Evolutionary conservation across 2,113 vertebrate genomes (phyloP).

Genomic region (Eclectus roratus): DNA sequence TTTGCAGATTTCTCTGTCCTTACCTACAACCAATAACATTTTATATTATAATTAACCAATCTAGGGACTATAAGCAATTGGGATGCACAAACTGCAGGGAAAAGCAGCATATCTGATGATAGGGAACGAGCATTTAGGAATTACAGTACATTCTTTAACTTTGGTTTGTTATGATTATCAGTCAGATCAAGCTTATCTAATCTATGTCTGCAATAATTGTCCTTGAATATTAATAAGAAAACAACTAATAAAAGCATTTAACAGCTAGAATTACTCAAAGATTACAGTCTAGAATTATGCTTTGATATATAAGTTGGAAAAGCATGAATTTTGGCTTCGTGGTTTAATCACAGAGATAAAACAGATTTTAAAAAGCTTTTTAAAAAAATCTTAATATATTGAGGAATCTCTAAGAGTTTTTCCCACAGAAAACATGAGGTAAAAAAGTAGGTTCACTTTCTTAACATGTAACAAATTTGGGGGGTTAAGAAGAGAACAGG

Average conservation of each 20-base stretch:
- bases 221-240: background rate
- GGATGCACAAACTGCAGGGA: background rate
- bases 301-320: background rate
- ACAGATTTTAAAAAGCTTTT: background rate
- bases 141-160: background rate
- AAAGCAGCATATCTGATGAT: background rate
- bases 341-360: background rate
- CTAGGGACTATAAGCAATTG: background rate
- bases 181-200: background rate
- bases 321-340: rapidly evolving
- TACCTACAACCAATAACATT: background rate
- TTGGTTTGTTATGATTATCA: background rate
- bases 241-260: background rate
- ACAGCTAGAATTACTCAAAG: background rate
- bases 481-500: background rate
- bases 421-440: background rate
- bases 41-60: background rate
- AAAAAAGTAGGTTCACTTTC: background rate
- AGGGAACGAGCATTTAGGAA: background rate
- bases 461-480: rapidly evolving
- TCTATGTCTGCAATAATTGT: background rate
- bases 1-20: background rate
- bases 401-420: background rate
- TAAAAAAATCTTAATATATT: background rate
- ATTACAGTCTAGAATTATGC: background rate